Evolutionary conservation across 92 coral and sea anemone species (phyloP).

Genomic region (Plumapathes pennacea): DNA sequence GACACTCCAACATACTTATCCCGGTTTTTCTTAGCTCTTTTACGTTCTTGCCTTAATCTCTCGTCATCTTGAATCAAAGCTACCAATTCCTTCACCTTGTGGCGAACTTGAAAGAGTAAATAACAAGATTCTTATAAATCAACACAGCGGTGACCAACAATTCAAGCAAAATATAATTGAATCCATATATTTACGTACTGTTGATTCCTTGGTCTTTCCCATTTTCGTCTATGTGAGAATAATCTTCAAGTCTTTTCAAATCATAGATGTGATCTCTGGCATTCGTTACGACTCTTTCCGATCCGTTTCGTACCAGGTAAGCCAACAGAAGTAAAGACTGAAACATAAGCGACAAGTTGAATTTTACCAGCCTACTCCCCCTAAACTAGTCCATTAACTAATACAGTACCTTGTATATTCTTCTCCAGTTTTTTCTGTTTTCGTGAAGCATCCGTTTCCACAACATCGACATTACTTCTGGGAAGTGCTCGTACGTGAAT

Average conservation of each 20-base stretch:
- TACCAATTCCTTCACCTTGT: slow-evolving; percentile 90
- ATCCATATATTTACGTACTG: slow-evolving; percentile 47
- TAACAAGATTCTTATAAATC: not conserved
- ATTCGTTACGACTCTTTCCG: slow-evolving; percentile 95
- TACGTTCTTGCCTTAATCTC: slow-evolving; percentile 81
- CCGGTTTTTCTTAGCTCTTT: slow-evolving; percentile 89
- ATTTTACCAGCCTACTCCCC: too few species aligned
- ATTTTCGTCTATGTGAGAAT: slow-evolving; percentile 75
- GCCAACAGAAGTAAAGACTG: slow-evolving; percentile 84
- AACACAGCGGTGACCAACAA: not conserved
- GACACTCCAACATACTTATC: slow-evolving; percentile 95
- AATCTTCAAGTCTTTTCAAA: slow-evolving; percentile 87
- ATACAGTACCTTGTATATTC: slow-evolving; percentile 82
- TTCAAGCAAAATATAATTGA: not conserved
- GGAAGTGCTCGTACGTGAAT: slow-evolving; percentile 95
- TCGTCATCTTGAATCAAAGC: slow-evolving; percentile 94
- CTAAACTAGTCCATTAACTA: not conserved
- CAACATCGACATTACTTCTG: slow-evolving; percentile 98
- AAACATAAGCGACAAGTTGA: slow-evolving; percentile 2
- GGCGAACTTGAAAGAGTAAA: slow-evolving; percentile 73
- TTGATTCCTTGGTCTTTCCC: slow-evolving; percentile 98
- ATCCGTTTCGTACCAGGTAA: slow-evolving; percentile 88
- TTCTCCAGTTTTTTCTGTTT: slow-evolving; percentile 87
- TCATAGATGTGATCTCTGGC: slow-evolving; percentile 95
- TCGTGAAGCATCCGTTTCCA: slow-evolving; percentile 98